These are phyloP conservation scores for Danio jaintianensis DNA, from an alignment of 2,797 vertebrate genomes.

Conservation along the genomic window DNA sequence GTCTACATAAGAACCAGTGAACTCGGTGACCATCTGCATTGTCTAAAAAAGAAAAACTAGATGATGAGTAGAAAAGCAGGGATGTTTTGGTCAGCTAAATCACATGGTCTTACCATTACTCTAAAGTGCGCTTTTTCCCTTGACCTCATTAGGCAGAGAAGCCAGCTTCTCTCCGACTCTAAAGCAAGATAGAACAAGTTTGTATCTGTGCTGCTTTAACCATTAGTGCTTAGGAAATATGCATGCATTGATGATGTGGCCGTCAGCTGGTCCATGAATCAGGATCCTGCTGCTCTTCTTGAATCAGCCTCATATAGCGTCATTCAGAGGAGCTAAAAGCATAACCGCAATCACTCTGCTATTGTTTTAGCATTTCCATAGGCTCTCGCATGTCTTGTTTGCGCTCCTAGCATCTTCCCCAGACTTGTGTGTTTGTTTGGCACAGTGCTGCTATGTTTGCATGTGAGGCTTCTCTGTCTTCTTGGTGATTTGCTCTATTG, in stretches of 20 bases:
- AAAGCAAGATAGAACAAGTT: constrained; percentile 34
- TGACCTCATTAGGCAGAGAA: constrained; percentile 33
- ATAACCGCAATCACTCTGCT: background rate
- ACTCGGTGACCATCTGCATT: background rate
- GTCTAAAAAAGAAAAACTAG: background rate
- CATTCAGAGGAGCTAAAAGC: constrained; percentile 28
- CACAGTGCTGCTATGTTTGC: constrained; percentile 49
- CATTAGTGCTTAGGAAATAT: constrained; percentile 43
- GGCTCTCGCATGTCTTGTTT: background rate
- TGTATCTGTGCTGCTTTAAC: constrained; percentile 28
- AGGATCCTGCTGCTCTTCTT: constrained; percentile 28
- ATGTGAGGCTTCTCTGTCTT: constrained; percentile 14
- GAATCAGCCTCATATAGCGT: constrained; percentile 29
- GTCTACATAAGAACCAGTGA: background rate
- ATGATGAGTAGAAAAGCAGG: constrained; percentile 1
- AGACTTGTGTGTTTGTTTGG: constrained; percentile 45
- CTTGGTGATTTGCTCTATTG: constrained; percentile 43
- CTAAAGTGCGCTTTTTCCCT: constrained; percentile 17
- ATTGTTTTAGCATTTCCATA: background rate
- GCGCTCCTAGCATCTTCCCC: constrained; percentile 2
- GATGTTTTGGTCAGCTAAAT: constrained; percentile 11
- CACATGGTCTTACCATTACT: constrained; percentile 34
- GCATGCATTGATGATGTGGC: constrained; percentile 47
- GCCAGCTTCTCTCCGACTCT: constrained; percentile 7
- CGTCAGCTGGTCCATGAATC: constrained; percentile 51